Percentiles rank a stretch among this genome's conserved stretches.
These are phyloP conservation scores for Amiota communis DNA, from an alignment of 2,888 invertebrate species.

Conservation along the genomic window DNA sequence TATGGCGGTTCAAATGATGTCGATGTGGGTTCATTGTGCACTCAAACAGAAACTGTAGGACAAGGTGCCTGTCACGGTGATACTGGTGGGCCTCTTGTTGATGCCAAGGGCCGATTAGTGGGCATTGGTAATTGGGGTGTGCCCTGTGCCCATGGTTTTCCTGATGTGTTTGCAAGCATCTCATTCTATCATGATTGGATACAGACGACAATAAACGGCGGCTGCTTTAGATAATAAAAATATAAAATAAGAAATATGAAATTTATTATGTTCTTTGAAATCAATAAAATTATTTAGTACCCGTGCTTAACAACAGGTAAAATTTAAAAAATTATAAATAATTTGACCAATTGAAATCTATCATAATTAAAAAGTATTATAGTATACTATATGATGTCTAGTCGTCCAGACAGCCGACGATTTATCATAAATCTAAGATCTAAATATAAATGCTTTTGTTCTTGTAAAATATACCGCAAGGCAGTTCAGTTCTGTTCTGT, in stretches of 20 bases:
- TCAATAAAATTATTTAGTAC: too few relatives aligned
- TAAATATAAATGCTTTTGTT: background rate
- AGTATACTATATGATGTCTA: too few relatives aligned
- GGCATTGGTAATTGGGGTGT: conserved; percentile 71
- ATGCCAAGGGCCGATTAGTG: conserved; percentile 61
- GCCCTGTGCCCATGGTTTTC: conserved; percentile 68
- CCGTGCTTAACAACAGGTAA: too few relatives aligned
- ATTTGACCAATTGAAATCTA: too few relatives aligned
- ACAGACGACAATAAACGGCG: conserved; percentile 61
- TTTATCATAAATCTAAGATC: too few relatives aligned
- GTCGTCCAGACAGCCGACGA: too few relatives aligned
- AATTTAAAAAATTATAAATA: too few relatives aligned
- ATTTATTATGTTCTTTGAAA: too few relatives aligned
- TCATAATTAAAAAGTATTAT: too few relatives aligned
- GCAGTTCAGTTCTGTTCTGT: background rate
- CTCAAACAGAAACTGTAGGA: conserved; percentile 61
- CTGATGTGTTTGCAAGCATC: conserved; percentile 68
- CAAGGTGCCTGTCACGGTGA: conserved; percentile 74
- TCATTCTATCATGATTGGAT: conserved; percentile 69
- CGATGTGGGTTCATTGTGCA: conserved; percentile 77
- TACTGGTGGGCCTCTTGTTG: conserved; percentile 68
- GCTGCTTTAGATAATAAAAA: conserved; percentile 33
- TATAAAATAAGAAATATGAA: too few relatives aligned
- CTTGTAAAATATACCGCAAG: background rate
- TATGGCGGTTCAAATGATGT: conserved; percentile 70